Evolutionary conservation across 2,888 invertebrate species (phyloP).

Genomic region (Sepioteuthis lessoniana): DNA sequence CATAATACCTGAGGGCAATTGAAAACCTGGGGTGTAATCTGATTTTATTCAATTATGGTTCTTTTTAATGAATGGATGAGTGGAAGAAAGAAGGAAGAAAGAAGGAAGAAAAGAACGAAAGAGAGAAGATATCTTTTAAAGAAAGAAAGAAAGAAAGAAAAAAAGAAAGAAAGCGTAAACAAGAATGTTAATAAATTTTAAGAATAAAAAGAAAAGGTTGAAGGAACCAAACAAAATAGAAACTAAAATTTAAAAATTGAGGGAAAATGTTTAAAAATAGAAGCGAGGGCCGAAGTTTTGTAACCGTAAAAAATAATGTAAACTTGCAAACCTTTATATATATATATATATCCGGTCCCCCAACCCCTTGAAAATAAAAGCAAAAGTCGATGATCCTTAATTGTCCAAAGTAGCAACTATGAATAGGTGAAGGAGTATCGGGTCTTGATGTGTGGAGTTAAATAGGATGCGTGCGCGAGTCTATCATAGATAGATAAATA

Average conservation of each 20-base stretch:
- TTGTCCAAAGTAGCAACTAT: neutral
- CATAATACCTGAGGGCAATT: neutral
- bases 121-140: too few relatives aligned
- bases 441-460: neutral
- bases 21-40: neutral
- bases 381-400: neutral
- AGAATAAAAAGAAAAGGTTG: neutral
- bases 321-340: too few relatives aligned
- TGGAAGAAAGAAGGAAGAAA: neutral
- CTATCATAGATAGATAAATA: too few relatives aligned
- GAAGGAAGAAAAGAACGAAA: neutral
- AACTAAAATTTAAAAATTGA: neutral
- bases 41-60: neutral
- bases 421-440: neutral
- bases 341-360: too few relatives aligned
- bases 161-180: neutral
- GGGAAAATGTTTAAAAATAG: too few relatives aligned
- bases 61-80: neutral
- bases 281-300: too few relatives aligned
- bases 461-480: too few relatives aligned
- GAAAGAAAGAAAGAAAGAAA: neutral
- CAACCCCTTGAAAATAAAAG: neutral
- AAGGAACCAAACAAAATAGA: neutral
- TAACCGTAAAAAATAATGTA: too few relatives aligned
- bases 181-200: neutral